Conservation (phyloP, 2,888 invertebrate genomes). For the Resseliella maxima region DNA sequence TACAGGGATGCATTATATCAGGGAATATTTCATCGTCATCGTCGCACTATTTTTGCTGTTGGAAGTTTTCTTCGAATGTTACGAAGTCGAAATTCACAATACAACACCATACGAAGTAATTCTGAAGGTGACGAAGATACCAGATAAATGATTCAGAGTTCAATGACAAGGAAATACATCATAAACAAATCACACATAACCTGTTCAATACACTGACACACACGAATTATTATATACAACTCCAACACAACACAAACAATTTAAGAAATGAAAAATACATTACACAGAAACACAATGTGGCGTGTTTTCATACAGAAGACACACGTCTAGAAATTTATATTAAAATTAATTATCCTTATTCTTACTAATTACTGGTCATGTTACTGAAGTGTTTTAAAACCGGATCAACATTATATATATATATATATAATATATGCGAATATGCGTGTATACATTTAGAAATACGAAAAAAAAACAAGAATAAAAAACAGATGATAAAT, state of each 20-base stretch:
- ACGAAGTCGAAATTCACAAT: slow-evolving; percentile 79
- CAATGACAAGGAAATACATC: not conserved
- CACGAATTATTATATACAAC: not conserved
- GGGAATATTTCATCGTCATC: slow-evolving; percentile 81
- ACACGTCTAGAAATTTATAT: not conserved
- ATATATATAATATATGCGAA: not conserved
- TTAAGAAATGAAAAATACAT: not conserved
- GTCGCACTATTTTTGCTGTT: slow-evolving; percentile 80
- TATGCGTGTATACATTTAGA: not conserved
- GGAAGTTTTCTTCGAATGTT: slow-evolving; percentile 81
- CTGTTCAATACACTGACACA: not conserved
- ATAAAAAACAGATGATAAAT: not conserved
- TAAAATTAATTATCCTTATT: not conserved
- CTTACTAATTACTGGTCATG: slow-evolving; percentile 26
- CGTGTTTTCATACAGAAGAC: too few relatives aligned
- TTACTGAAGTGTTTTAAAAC: not conserved
- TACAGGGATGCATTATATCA: slow-evolving; percentile 77
- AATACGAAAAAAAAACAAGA: not conserved
- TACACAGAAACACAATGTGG: not conserved
- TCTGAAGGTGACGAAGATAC: slow-evolving; percentile 68
- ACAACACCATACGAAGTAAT: slow-evolving; percentile 76
- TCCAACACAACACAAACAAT: not conserved
- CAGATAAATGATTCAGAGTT: slow-evolving; percentile 64
- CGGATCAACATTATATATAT: not conserved
- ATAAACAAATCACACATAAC: not conserved